These are phyloP conservation scores for Trogon melanurus DNA, from an alignment of 2,113 vertebrate genomes.

Conservation along the genomic window DNA sequence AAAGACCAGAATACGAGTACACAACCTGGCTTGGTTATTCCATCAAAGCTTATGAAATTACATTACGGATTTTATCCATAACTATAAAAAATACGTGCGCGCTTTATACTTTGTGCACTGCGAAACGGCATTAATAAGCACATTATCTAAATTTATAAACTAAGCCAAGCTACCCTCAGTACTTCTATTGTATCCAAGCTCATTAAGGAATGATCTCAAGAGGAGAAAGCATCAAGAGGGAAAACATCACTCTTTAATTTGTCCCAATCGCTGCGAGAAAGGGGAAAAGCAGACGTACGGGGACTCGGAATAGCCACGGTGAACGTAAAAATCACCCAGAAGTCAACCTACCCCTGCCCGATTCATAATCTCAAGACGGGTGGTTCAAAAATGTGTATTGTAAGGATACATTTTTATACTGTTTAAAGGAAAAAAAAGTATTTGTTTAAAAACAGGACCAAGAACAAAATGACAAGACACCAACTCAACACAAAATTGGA, in stretches of 20 bases:
- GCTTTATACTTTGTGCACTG: neutral
- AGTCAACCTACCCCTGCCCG: neutral
- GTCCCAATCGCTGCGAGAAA: neutral
- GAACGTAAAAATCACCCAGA: neutral
- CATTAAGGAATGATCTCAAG: neutral
- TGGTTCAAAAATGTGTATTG: fast-evolving
- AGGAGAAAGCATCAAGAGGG: neutral
- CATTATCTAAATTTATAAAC: neutral
- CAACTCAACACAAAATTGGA: neutral
- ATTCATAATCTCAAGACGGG: fast-evolving
- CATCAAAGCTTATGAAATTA: neutral
- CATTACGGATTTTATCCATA: neutral
- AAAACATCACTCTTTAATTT: neutral
- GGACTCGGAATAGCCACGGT: too few species aligned
- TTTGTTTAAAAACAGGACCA: neutral
- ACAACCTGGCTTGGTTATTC: neutral
- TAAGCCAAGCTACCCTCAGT: neutral
- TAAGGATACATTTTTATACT: neutral
- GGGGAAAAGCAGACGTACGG: fast-evolving
- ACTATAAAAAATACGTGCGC: neutral
- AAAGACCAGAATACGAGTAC: fast-evolving
- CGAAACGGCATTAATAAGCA: neutral
- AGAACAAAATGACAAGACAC: neutral
- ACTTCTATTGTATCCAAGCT: neutral
- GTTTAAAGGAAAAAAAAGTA: neutral